Evolutionary conservation across 2,888 invertebrate genomes (phyloP).

Genomic region (Chrysolina oricalcia): DNA sequence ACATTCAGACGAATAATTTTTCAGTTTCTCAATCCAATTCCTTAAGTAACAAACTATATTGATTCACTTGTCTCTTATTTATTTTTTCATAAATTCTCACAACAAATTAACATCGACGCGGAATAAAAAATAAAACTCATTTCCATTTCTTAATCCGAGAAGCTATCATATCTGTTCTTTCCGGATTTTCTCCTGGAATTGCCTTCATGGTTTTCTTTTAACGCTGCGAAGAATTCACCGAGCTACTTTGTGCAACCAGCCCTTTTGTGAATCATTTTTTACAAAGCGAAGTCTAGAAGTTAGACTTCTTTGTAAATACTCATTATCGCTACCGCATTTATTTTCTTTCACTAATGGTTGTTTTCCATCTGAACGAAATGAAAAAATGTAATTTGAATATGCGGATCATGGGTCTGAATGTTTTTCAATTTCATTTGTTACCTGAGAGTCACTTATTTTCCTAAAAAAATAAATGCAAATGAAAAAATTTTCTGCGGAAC

Average conservation of each 20-base stretch:
- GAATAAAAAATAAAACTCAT: neutral
- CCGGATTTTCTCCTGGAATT: slow-evolving; percentile 12
- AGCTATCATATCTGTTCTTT: slow-evolving; percentile 13
- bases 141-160: slow-evolving; percentile 3
- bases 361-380: neutral
- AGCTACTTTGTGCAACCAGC: slow-evolving; percentile 7
- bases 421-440: neutral
- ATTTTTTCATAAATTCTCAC: neutral
- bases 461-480: neutral
- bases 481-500: no score
- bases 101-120: neutral
- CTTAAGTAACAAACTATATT: neutral
- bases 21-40: no score
- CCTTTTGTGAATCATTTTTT: slow-evolving; percentile 13
- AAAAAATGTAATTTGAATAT: slow-evolving; percentile 1
- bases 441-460: neutral
- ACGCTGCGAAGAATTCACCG: neutral
- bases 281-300: slow-evolving; percentile 8
- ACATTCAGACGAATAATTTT: no score
- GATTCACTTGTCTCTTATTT: neutral
- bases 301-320: slow-evolving; percentile 7
- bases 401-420: neutral
- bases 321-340: slow-evolving; percentile 11
- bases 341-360: neutral
- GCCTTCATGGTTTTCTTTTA: slow-evolving; percentile 8